These are phyloP conservation scores for Phalacrocorax pelagicus DNA, from an alignment of 2,113 vertebrate species.

Conservation along the genomic window DNA sequence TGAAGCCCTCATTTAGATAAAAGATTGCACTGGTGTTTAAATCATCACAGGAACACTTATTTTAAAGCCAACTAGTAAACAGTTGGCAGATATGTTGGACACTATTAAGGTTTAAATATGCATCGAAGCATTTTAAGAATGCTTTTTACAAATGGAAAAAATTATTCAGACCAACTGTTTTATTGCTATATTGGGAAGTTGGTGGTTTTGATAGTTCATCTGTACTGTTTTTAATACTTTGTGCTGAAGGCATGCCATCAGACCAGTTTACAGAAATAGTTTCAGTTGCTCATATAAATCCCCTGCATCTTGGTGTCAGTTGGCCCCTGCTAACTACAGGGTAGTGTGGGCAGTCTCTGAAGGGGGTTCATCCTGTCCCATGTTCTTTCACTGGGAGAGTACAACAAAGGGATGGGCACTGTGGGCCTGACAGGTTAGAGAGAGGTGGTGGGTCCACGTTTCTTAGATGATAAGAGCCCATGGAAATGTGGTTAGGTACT, in stretches of 20 bases:
- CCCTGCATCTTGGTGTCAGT: neutral
- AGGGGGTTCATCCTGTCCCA: neutral
- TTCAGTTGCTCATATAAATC: neutral
- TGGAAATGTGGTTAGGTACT: neutral
- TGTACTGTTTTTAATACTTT: neutral
- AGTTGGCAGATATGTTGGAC: neutral
- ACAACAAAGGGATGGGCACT: neutral
- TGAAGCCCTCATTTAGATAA: neutral
- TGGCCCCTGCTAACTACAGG: neutral
- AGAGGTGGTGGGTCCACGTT: neutral
- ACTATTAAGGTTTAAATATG: neutral
- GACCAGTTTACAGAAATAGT: neutral
- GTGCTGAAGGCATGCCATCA: neutral
- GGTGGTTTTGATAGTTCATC: neutral
- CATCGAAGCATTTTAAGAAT: neutral
- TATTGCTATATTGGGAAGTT: neutral
- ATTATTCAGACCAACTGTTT: neutral
- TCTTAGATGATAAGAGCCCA: neutral
- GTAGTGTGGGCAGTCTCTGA: neutral
- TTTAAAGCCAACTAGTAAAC: neutral
- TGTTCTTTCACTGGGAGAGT: neutral
- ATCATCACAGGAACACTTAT: neutral
- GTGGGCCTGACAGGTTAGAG: neutral
- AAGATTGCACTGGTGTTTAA: neutral
- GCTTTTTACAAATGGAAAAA: neutral